Evolutionary conservation across 2,113 vertebrate genomes (phyloP).

Genomic region (Chloebia gouldiae): DNA sequence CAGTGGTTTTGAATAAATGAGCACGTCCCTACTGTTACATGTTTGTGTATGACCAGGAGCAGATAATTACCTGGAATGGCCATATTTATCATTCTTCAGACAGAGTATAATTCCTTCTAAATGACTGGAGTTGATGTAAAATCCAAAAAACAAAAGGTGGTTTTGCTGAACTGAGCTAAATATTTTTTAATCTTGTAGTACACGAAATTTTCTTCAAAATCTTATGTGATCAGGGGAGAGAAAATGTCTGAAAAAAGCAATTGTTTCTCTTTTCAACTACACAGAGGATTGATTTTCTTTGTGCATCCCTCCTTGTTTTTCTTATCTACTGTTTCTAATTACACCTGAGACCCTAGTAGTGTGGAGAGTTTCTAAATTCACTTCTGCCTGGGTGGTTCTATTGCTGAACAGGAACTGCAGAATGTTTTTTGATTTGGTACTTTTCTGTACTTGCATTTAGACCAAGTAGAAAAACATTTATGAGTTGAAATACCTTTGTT

Average conservation of each 20-base stretch:
- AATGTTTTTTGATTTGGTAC: background rate
- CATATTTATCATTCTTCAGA: background rate
- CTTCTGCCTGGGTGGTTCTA: background rate
- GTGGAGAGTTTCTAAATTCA: background rate
- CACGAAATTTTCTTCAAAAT: background rate
- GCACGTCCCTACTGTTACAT: fast-evolving
- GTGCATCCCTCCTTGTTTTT: background rate
- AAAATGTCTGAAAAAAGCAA: background rate
- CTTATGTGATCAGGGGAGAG: background rate
- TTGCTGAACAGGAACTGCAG: background rate
- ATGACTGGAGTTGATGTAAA: background rate
- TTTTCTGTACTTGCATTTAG: background rate
- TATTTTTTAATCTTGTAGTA: background rate
- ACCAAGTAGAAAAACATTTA: background rate
- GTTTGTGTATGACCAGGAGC: background rate
- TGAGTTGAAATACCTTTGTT: background rate
- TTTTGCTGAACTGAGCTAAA: background rate
- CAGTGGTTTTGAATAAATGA: background rate
- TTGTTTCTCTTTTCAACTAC: background rate
- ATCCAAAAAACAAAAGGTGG: background rate
- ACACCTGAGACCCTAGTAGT: background rate
- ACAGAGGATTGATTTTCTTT: background rate
- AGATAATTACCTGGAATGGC: background rate
- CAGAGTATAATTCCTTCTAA: background rate
- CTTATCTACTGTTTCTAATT: background rate